Conservation (phyloP, 1,140 invertebrate genomes). For the Eriocheir sinensis region DNA sequence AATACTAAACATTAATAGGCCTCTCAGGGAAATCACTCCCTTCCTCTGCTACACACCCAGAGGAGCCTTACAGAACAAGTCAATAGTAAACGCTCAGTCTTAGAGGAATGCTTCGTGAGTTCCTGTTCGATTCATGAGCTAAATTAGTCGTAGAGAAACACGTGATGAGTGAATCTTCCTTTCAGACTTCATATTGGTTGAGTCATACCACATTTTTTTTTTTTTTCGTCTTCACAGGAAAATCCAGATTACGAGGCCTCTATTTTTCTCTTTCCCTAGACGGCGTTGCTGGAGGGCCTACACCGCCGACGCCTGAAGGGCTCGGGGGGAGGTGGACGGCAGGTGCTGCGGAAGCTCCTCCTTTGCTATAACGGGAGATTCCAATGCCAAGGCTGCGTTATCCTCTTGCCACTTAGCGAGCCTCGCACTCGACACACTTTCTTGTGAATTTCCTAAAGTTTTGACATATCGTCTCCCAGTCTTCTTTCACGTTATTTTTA, state of each 20-base stretch:
- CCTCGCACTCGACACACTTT: not conserved
- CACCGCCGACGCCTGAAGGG: too few relatives aligned
- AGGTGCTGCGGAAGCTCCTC: not conserved
- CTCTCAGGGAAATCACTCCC: too few relatives aligned
- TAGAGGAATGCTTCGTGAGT: too few relatives aligned
- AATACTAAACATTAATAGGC: too few relatives aligned
- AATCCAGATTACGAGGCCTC: not conserved
- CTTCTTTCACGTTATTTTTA: not conserved
- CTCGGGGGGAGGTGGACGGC: not conserved
- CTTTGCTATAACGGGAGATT: constrained; percentile 40
- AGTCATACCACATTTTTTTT: too few relatives aligned
- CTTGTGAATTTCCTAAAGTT: not conserved
- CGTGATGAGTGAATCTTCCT: not conserved
- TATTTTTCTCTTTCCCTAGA: not conserved
- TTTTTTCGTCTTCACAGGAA: not conserved
- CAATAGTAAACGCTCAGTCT: too few relatives aligned
- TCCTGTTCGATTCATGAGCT: too few relatives aligned
- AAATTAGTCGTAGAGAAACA: too few relatives aligned
- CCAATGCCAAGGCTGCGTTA: constrained; percentile 53
- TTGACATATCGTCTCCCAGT: not conserved
- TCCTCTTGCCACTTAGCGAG: constrained; percentile 42
- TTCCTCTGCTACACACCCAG: too few relatives aligned
- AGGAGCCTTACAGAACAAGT: too few relatives aligned
- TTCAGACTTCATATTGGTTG: not conserved
- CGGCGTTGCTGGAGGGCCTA: not conserved